Base-by-base conservation (phyloP, 2,888 invertebrate species). In the Eupithecia pulchellata region DNA sequence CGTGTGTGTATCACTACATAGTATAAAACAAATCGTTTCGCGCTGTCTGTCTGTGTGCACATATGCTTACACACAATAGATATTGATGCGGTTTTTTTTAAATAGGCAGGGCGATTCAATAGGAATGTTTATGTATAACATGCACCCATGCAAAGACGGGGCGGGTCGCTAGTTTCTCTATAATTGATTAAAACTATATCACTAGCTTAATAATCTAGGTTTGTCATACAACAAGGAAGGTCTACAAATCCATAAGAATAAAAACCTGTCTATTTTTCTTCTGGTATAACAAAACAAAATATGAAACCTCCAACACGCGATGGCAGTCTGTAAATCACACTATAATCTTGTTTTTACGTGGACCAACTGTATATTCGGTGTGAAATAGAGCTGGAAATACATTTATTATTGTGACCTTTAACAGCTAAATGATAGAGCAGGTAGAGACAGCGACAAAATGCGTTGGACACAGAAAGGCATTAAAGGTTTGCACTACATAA, bases 241-340 rank as follows among this genome's bases (percentile, higher is more conserved):
- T 20, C 20, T 20, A 20, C 39, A 47, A 47, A n/a, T 47, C n/a
- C 20, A 9, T 47, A 47, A 6, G 0, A 47, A 47, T 47, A 25
- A n/a, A 32, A 32, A 32, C n/a, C 9, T 32, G 13, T 30, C 4
- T 32, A 60, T 60, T 30, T 58, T 30, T 60, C n/a, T 60, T 32
- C 30, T 9, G 30, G 58, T 20, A 60, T 3, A 60, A 20, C n/a
- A 11, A 32, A 60, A 60, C n/a, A 20, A n/a, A 4, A 52, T 52
- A 60, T 60, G 32, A 32, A 60, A 30, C 30, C 58, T n/a, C 20
- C n/a, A 47, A 60, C 29, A 60, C 29, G n/a, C 58, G 58, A n/a
- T n/a, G 42, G 27, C 25, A 63, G 29, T 42, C 25, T 39, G 11
- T 42, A 42, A 42, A 42, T 42, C 29, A 42, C 42, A 42, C 63